Base-by-base conservation (phyloP, 1,140 invertebrate species). In the Aphelenchoides avenae region DNA sequence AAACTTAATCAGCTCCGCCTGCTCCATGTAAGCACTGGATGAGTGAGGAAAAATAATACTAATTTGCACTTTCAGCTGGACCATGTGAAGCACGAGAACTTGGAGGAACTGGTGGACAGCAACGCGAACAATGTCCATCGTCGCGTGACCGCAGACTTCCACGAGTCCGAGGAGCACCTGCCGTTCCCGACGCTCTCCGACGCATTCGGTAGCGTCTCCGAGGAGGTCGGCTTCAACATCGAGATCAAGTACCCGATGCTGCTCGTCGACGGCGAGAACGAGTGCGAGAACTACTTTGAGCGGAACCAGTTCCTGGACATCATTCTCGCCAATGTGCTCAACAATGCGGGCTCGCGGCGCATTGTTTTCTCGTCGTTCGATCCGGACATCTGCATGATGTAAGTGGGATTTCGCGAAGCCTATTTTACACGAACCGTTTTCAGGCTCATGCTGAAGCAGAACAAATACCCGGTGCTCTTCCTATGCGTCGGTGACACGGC, bases 351-450 rank as follows among this genome's bases (percentile, higher is more conserved):
- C 11, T 48, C 53, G 2, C 57, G 75, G 30, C 56, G 72, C 6
- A 69, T 77, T n/a, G 67, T 77, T 29, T 77, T 77, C 52, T 76
- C 71, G 2, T 72, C 60, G 20, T 77, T 77, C 43, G 68, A 77
- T 67, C 73, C 75, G 2, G 75, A 77, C 57, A 71, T 77, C 44
- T 77, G 75, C 44, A 57, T 59, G 30, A 76, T 77, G 75, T 77
- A 57, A 43, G 70, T 53, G 33, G 20, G 13, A n/a, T 52, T 13
- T 41, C n/a, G 13, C 7, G 24, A 41, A 39, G 22, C 26, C 18
- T 9, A 29, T 34, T 48, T 52, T 37, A 68, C 20, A 57, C 69
- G 27, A 11, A n/a, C 27, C 36, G 9, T 40, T 61, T 76, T 48
- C 33, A 74, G 71, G 58, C 53, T 75, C 15, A 41, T 69, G 4